Evolutionary conservation across 2,888 invertebrate genomes (phyloP), one percentile per base, ranked within the genome.

Genomic region (Rotaria socialis): DNA sequence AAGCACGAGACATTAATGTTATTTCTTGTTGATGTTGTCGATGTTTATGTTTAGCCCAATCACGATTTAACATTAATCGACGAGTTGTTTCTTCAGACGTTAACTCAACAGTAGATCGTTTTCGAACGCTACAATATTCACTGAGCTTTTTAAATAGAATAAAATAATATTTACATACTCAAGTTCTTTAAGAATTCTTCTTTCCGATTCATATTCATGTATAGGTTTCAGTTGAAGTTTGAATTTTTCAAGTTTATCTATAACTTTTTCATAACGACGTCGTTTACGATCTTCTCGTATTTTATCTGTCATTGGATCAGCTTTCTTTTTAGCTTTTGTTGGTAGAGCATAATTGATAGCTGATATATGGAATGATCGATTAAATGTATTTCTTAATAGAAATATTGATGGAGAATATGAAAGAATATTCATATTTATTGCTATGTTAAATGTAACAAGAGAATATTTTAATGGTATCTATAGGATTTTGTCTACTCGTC

Each of bases 221-320:
- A 98, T 93, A 0, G 97, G 96, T 91, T 97, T 98, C 85, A 96
- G 90, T 90, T 96, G 95, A 56, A 94, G 93, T 0, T 95, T 93
- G 92, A 94, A 93, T 90, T 94, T 96, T 90, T 96, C 94, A 87
- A 97, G 91, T 88, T 94, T 93, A 85, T 94, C 92, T 88, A 97
- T 96, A 90, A 94, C 94, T 90, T 95, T 96, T 90, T 96, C 96
- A 4, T 98, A 88, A 90, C 94, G 95, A 90, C 93, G 95, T 88
- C 94, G 94, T 88, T 93, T 94, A 85, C 95, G 93, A 0, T 95
- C 95, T 90, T 96, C 96, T 89, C 96, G 93, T 27, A 94, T 94
- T 55, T 84, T 94, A 0, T 96, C 88, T 55, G 97, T 92, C 10
- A 93, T 93, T 4, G 96, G 96, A 91, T 97, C 96, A 0, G 95